These are phyloP conservation scores for Microplitis demolitor DNA, from an alignment of 1,140 invertebrate species.

Conservation along the genomic window DNA sequence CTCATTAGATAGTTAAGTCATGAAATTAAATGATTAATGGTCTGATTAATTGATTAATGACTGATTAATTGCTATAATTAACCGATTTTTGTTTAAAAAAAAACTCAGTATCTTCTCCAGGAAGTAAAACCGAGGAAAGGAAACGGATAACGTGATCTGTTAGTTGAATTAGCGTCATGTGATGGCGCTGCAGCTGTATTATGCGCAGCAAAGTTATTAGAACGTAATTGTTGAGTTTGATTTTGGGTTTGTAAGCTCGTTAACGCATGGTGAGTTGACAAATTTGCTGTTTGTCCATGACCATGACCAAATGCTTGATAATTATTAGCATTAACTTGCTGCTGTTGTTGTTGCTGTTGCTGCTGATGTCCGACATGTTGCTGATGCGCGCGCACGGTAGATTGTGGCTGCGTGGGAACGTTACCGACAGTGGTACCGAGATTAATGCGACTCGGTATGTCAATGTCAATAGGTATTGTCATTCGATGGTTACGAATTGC, in stretches of 20 bases:
- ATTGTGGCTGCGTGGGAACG: constrained; percentile 9
- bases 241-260: constrained; percentile 39
- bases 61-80: constrained; percentile 16
- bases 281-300: constrained; percentile 13
- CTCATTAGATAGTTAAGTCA: too few species aligned
- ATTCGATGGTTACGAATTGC: constrained; percentile 18
- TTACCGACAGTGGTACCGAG: constrained; percentile 12
- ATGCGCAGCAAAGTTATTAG: too few species aligned
- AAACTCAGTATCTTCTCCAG: constrained; percentile 50
- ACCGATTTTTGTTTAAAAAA: neutral
- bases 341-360: constrained; percentile 14
- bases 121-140: constrained; percentile 55
- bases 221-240: constrained; percentile 21
- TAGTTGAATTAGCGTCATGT: constrained; percentile 27
- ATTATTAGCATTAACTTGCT: constrained; percentile 2
- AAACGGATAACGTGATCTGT: constrained; percentile 50
- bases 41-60: constrained; percentile 9
- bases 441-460: constrained; percentile 17
- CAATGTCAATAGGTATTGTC: constrained; percentile 25
- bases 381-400: constrained; percentile 1
- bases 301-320: neutral
- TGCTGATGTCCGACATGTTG: constrained; percentile 2
- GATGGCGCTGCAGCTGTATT: too few species aligned
- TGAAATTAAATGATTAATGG: too few species aligned
- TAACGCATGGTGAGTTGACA: constrained; percentile 29